Evolutionary conservation across 2,113 vertebrate genomes (phyloP).

Genomic region (Nannobrachium achirus): DNA sequence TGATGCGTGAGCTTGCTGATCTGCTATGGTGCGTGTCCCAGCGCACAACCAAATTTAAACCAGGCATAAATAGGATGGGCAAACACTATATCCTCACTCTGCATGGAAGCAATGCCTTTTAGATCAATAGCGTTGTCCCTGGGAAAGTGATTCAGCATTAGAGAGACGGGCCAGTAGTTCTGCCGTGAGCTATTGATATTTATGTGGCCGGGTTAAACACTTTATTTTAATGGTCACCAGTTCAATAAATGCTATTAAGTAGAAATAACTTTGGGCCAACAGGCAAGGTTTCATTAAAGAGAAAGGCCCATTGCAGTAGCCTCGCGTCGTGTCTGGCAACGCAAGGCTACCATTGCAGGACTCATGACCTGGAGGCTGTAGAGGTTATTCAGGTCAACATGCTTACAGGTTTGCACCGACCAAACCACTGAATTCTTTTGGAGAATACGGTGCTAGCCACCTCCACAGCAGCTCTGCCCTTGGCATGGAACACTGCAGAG

Average conservation of each 20-base stretch:
- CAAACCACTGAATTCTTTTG: too few species aligned
- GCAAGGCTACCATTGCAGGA: constrained; percentile 25
- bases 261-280: constrained; percentile 62
- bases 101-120: constrained; percentile 67
- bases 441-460: background rate
- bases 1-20: too few species aligned
- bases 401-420: too few species aligned
- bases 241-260: constrained; percentile 77
- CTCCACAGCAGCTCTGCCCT: background rate
- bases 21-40: too few species aligned
- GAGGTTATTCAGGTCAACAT: too few species aligned
- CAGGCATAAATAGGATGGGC: too few species aligned
- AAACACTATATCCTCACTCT: constrained; percentile 47
- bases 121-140: constrained; percentile 78
- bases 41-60: too few species aligned
- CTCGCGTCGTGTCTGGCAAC: too few species aligned
- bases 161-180: constrained; percentile 52
- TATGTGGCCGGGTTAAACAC: constrained; percentile 76
- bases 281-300: constrained; percentile 53
- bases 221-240: constrained; percentile 75
- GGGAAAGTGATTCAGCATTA: constrained; percentile 70
- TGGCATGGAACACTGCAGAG: too few species aligned
- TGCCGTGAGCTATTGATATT: constrained; percentile 73
- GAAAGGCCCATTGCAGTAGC: background rate
- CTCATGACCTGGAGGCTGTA: constrained; percentile 10